Conservation (phyloP, 2,888 invertebrate species). For the Trilocha varians region DNA sequence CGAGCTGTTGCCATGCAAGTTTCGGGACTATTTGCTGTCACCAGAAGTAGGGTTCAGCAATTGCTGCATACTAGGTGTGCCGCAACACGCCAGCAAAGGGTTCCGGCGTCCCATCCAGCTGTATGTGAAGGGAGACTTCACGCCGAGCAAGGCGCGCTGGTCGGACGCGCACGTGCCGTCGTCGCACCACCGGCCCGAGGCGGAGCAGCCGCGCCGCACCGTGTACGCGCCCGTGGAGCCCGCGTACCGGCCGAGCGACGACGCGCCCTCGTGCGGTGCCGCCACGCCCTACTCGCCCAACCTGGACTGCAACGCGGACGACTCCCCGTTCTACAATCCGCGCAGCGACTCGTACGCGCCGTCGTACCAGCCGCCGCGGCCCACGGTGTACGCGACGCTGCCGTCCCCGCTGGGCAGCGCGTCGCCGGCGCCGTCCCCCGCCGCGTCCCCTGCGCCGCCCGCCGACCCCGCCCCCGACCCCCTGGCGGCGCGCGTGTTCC, state of each 20-base stretch:
- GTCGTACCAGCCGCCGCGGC: constrained; percentile 64
- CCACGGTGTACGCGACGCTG: constrained; percentile 65
- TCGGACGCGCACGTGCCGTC: constrained; percentile 78
- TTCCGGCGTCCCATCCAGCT: constrained; percentile 88
- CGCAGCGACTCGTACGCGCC: constrained; percentile 68
- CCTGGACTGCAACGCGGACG: constrained; percentile 56
- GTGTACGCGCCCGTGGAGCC: constrained; percentile 67
- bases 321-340: constrained; percentile 69
- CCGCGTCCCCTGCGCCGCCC: constrained; percentile 50
- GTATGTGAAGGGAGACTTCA: constrained; percentile 77
- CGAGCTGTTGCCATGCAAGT: constrained; percentile 92
- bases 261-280: constrained; percentile 67
- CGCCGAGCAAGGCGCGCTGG: constrained; percentile 76
- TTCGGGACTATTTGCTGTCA: constrained; percentile 92
- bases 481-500: constrained; percentile 40
- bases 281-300: constrained; percentile 68
- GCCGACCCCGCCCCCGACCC: constrained; percentile 32
- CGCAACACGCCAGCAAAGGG: constrained; percentile 89
- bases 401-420: constrained; percentile 58
- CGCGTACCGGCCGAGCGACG: constrained; percentile 64
- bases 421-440: constrained; percentile 54
- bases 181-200: constrained; percentile 73
- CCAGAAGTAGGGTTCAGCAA: constrained; percentile 94
- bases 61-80: constrained; percentile 87
- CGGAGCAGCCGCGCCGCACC: constrained; percentile 67